Base-by-base conservation (phyloP, 2,888 invertebrate genomes). In the Polydesmus complanatus region DNA sequence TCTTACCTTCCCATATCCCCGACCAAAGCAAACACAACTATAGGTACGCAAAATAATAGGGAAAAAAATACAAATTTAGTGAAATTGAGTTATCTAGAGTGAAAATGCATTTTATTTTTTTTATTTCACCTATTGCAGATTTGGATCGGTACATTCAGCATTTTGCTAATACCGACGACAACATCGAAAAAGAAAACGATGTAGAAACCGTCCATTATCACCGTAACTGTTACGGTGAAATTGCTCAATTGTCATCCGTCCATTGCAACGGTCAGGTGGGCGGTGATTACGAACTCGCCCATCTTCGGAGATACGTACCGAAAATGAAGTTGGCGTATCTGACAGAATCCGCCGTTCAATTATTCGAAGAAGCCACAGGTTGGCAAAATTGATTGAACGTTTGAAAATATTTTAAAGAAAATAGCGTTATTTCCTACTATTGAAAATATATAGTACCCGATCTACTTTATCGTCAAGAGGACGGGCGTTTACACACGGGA, bases 271-370 rank as follows among this genome's bases (percentile, higher is more conserved):
- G 60, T 22, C 37, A n/a, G 21, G 27, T 37, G 14, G 55, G 56
- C 19, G 55, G 49, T 26, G 47, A 37, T 37, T 37, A 37, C 37
- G 37, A 37, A 14, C 37, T 37, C 14, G 22, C 52, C 5, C 52
- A 22, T n/a, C n/a, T 52, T 3, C 22, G n/a, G 11, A 52, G 52
- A 52, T 52, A 22, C 19, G 19, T 52, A 3, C 52, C 52, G n/a
- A 19, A 22, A 3, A 21, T 19, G 22, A 19, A 19, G 27, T 26
- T 60, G 23, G 56, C 54, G 49, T 56, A 60, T 53, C 56, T 60
- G 48, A 60, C 60, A 22, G 60, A 60, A 56, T 60, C 60, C 22
- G 60, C 60, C 22, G 60, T 22, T 18, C 60, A 60, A 49, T 49
- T 60, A 18, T 60, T 60, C 27, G 55, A 60, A 48, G 56, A 60